Evolutionary conservation across 2,797 vertebrate species (phyloP), one percentile per base, ranked within the genome.

Genomic region (Phataginus tetradactyla): DNA sequence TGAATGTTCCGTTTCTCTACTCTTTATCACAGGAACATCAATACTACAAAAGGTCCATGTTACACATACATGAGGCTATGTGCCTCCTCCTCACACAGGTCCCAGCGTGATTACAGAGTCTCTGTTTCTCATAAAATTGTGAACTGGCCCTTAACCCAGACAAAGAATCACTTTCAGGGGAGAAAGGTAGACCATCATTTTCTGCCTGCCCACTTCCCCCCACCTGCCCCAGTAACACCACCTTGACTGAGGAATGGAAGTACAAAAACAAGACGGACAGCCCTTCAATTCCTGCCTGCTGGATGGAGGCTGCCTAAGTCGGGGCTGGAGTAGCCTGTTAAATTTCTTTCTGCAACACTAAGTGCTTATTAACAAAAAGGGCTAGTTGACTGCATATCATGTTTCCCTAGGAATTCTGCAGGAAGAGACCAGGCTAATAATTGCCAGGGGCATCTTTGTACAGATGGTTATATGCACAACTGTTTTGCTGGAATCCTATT

Each of bases 371-470:
- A 84, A 90, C 81, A 86, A 59, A 90, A 83, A 78, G 37, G 55
- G 59, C 63, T 83, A 55, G 61, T 71, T 95, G 77, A 86, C 68
- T 88, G 25, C 59, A 69, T 68, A 91, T 86, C 68, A 57, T 83
- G 74, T 91, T 94, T 97, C 72, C 42, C 39, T 6, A 45, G 86
- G 90, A 97, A 83, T 96, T 95, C 86, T 97, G 42, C 55, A 95
- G 51, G 91, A 34, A 29, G 66, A 90, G 61, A 86, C 39, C 69
- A 84, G 86, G 37, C 45, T 95, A 96, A 96, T 91, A 83, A 89
- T 91, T 96, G 77, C 72, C 55, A 94, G 92, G 77, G 64, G 64
- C 69, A 37, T 86, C 69, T 86, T 95, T 91, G 64, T 55, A 34
- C 94, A 95, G 95, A 86, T 96, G 68, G 87, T 93, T 90, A 34